These are phyloP conservation scores for Galendromus occidentalis DNA, from an alignment of 1,140 invertebrate genomes.

Conservation along the genomic window DNA sequence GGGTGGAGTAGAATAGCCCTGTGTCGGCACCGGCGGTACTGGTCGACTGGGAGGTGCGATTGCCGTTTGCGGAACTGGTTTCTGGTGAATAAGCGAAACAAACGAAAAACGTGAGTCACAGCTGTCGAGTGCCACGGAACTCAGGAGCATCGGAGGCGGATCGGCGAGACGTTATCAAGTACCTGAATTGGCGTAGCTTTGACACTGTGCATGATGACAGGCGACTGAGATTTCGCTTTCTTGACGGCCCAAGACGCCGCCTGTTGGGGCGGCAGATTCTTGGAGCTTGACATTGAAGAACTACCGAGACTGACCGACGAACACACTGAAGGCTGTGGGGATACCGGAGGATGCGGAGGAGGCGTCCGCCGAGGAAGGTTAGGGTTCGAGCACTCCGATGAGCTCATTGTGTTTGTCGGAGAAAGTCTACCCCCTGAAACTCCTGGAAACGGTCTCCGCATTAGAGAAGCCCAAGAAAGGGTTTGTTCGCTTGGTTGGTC, in stretches of 20 bases:
- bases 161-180: not conserved
- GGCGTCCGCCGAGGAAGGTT: not conserved
- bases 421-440: not conserved
- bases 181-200: conserved; percentile 52
- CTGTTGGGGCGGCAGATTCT: not conserved
- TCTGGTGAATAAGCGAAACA: conserved; percentile 36
- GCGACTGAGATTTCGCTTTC: conserved; percentile 37
- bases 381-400: conserved; percentile 1
- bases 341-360: not conserved
- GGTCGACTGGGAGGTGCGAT: conserved; percentile 57
- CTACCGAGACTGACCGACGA: not conserved
- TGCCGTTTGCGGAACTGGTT: conserved; percentile 76
- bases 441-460: too few species aligned
- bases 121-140: not conserved
- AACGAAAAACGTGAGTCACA: not conserved
- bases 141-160: not conserved
- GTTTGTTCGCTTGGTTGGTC: too few species aligned
- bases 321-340: not conserved
- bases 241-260: not conserved
- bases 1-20: conserved; percentile 17
- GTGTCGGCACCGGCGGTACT: conserved; percentile 6
- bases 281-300: not conserved
- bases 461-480: too few species aligned
- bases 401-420: not conserved
- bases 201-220: conserved; percentile 87